Conservation (phyloP, 2,113 vertebrate genomes). For the Corythoichthys intestinalis region DNA sequence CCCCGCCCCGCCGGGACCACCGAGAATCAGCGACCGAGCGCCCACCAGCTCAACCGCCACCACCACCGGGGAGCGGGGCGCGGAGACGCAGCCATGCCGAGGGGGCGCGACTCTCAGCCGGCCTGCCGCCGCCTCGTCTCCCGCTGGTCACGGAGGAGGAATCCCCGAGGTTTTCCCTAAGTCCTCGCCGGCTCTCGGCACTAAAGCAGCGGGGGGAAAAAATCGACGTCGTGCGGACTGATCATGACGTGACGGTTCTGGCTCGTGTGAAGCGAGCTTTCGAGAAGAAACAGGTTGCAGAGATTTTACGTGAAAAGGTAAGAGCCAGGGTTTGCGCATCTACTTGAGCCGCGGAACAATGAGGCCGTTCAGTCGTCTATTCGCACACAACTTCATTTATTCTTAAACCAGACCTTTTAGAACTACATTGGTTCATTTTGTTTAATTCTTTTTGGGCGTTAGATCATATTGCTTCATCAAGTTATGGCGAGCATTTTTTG, state of each 20-base stretch:
- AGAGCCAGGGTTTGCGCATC: constrained; percentile 3
- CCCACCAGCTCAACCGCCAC: background rate
- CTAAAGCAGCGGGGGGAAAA: constrained; percentile 13
- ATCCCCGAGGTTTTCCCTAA: constrained; percentile 40
- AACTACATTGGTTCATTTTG: too few species aligned
- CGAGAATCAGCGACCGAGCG: constrained; percentile 20
- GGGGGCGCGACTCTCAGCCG: constrained; percentile 28
- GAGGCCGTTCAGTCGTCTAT: constrained; percentile 25
- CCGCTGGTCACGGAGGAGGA: constrained; percentile 14
- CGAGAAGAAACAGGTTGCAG: constrained; percentile 29
- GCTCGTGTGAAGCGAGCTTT: background rate
- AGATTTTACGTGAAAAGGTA: constrained; percentile 38
- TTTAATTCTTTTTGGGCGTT: too few species aligned
- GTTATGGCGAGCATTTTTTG: too few species aligned
- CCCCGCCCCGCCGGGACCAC: constrained; percentile 34
- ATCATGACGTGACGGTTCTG: constrained; percentile 37
- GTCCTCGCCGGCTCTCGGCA: constrained; percentile 30
- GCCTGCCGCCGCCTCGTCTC: constrained; percentile 31
- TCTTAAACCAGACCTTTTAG: too few species aligned
- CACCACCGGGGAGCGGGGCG: constrained; percentile 12
- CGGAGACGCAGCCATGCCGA: constrained; percentile 37
- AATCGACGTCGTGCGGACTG: constrained; percentile 4
- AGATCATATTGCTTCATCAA: too few species aligned
- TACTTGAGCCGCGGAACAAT: constrained; percentile 20
- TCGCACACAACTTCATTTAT: background rate